Percentiles rank a stretch among this genome's conserved stretches.
These are phyloP conservation scores for Odontomachus brunneus DNA, from an alignment of 1,140 invertebrate species.

Conservation along the genomic window DNA sequence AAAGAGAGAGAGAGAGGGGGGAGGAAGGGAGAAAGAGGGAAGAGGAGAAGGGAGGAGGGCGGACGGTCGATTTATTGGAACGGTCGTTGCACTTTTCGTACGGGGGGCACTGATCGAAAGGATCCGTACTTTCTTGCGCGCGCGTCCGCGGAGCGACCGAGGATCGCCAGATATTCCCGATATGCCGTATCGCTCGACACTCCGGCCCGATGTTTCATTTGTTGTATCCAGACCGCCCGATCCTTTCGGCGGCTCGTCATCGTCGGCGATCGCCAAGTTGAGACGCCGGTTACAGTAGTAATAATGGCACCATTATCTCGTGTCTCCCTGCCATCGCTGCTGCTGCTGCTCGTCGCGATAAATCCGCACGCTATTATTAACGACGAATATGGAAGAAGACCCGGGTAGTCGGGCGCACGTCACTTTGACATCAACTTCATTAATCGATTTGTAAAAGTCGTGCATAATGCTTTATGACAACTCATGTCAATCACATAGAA, in stretches of 20 bases:
- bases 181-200: background rate
- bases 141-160: conserved; percentile 9
- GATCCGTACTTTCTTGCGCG: conserved; percentile 62
- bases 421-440: no score
- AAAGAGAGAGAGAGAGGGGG: conserved; percentile 66
- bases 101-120: conserved; percentile 74
- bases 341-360: no score
- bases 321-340: no score
- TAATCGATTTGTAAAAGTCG: no score
- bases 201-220: background rate
- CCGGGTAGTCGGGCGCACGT: no score
- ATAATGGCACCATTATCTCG: no score
- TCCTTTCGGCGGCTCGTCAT: background rate
- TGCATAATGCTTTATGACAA: no score
- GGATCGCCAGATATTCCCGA: conserved; percentile 33
- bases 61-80: conserved; percentile 83
- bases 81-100: conserved; percentile 83
- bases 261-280: background rate
- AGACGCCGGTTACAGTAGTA: no score
- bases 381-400: no score
- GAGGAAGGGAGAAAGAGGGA: conserved; percentile 67
- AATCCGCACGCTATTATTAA: no score
- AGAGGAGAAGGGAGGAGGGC: conserved; percentile 62
- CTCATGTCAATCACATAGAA: no score
- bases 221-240: background rate